Conservation (phyloP, 2,888 invertebrate species). For the Idaea straminata region DNA sequence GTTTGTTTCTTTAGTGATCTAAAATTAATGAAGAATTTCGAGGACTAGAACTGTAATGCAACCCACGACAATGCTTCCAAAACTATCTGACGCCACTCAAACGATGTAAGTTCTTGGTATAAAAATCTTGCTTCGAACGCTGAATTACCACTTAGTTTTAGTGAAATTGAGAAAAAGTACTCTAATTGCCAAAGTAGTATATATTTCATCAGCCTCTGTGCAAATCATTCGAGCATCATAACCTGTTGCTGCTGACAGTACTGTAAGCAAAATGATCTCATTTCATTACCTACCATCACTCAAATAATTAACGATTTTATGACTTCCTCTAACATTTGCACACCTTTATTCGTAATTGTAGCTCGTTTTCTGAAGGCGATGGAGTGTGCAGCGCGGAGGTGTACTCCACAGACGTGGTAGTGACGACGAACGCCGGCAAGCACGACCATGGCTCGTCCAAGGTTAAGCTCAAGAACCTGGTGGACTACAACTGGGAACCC, state of each 20-base stretch:
- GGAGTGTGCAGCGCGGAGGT: conserved; percentile 80
- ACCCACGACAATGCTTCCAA: conserved; percentile 68
- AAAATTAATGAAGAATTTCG: conserved; percentile 59
- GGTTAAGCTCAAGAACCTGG: conserved; percentile 93
- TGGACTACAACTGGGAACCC: conserved; percentile 96
- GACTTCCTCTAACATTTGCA: background rate
- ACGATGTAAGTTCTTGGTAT: conserved; percentile 66
- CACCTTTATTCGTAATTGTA: conserved; percentile 37
- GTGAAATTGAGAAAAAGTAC: background rate
- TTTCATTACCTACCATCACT: background rate
- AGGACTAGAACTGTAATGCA: conserved; percentile 56
- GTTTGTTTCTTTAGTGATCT: conserved; percentile 33
- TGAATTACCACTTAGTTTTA: conserved; percentile 11
- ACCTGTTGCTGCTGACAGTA: conserved; percentile 18
- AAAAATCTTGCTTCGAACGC: conserved; percentile 17
- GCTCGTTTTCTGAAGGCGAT: conserved; percentile 81
- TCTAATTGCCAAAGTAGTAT: background rate
- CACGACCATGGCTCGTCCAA: conserved; percentile 92
- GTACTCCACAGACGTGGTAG: conserved; percentile 82
- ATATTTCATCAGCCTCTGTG: background rate
- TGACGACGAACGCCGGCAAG: conserved; percentile 85
- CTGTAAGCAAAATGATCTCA: conserved; percentile 10
- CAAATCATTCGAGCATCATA: conserved; percentile 5
- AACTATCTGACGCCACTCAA: conserved; percentile 69
- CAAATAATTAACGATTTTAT: background rate